These are phyloP conservation scores for Matsumyia berberina DNA, from an alignment of 2,888 invertebrate genomes.

Conservation along the genomic window DNA sequence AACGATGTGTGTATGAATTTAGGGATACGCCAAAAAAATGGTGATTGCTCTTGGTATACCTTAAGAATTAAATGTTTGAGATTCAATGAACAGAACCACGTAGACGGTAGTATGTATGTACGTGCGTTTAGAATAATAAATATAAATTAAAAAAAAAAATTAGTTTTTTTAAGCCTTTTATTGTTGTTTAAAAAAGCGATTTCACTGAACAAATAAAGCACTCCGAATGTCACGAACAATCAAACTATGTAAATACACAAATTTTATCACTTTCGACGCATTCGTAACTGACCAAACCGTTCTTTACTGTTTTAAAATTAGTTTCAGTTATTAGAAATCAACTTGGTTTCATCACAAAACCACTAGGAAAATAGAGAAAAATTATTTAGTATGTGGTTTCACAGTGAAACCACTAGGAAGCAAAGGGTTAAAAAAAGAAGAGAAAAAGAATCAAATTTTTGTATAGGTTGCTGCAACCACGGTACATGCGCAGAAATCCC, in stretches of 20 bases:
- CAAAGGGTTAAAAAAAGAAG: slow-evolving; percentile 13
- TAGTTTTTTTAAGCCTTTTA: too few species aligned
- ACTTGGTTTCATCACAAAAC: slow-evolving; percentile 14
- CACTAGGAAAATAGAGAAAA: slow-evolving; percentile 21
- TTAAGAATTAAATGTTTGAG: too few species aligned
- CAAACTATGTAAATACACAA: slow-evolving; percentile 9
- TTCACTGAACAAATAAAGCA: neutral
- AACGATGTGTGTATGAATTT: neutral
- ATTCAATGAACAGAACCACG: too few species aligned
- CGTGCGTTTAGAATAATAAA: too few species aligned
- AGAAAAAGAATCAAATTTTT: too few species aligned
- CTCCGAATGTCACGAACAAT: slow-evolving; percentile 8
- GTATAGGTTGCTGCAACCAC: too few species aligned
- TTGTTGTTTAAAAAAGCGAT: too few species aligned
- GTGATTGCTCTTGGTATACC: too few species aligned
- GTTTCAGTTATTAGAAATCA: neutral
- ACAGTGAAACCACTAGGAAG: neutral
- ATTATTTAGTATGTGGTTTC: slow-evolving; percentile 5
- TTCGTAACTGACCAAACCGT: neutral
- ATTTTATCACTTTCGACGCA: neutral
- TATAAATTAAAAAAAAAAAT: too few species aligned
- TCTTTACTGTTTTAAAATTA: neutral
- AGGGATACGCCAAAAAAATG: neutral
- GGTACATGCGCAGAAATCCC: too few species aligned
- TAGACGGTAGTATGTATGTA: too few species aligned